phyloP scores from a whole-genome alignment of 2,888 invertebrate genomes.

The Andrena haemorrhoa region DNA sequence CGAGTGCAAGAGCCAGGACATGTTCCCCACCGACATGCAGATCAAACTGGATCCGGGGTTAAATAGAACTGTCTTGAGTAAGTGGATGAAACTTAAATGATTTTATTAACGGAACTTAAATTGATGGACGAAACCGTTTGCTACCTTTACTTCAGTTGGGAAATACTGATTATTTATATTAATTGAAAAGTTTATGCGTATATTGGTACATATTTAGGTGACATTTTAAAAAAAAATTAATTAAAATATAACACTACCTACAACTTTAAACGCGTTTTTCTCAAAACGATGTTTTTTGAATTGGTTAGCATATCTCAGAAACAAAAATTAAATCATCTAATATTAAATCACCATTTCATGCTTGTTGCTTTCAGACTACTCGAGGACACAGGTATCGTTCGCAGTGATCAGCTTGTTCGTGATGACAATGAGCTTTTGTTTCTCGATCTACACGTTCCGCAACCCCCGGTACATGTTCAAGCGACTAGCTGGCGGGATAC shows the following conservation, averaged over 20 bases:
- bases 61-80: conserved; percentile 87
- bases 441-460: conserved; percentile 93
- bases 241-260: too few relatives aligned
- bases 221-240: too few relatives aligned
- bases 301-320: too few relatives aligned
- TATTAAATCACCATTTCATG: not conserved
- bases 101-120: not conserved
- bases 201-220: too few relatives aligned
- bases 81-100: conserved; percentile 71
- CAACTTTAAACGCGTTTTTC: too few relatives aligned
- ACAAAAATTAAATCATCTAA: too few relatives aligned
- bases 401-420: conserved; percentile 92
- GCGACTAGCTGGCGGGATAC: conserved; percentile 93
- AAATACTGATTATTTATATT: too few relatives aligned
- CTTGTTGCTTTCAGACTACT: conserved; percentile 88
- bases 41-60: conserved; percentile 86
- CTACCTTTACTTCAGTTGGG: too few relatives aligned
- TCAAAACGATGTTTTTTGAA: too few relatives aligned
- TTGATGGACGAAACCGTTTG: too few relatives aligned
- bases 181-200: too few relatives aligned
- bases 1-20: conserved; percentile 88
- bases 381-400: conserved; percentile 93
- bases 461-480: conserved; percentile 96
- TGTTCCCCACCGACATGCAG: conserved; percentile 87
- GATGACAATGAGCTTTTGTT: conserved; percentile 92